phyloP scores from a whole-genome alignment of 2,888 invertebrate species.

The Eilema depressum region DNA sequence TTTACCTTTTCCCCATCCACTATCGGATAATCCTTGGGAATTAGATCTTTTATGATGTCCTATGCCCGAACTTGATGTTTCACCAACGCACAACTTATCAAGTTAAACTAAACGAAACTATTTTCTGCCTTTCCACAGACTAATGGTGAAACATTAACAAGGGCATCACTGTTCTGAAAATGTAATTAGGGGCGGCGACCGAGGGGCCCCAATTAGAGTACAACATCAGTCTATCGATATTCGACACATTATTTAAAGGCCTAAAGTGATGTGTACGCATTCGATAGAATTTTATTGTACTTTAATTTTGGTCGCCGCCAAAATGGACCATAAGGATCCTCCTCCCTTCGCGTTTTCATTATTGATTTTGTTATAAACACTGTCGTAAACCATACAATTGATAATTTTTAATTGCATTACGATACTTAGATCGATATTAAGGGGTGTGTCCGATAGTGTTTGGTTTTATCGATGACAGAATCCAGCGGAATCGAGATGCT shows the following conservation, averaged over 20 bases:
- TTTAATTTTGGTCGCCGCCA: conserved; percentile 77
- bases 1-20: conserved; percentile 68
- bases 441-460: conserved; percentile 83
- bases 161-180: conserved; percentile 61
- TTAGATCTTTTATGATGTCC: conserved; percentile 71
- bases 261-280: conserved; percentile 82
- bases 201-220: conserved; percentile 79
- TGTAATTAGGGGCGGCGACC: conserved; percentile 77
- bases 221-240: conserved; percentile 74
- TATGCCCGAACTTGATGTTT: conserved; percentile 68
- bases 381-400: conserved; percentile 69
- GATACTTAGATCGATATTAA: conserved; percentile 67
- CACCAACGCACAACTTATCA: conserved; percentile 37
- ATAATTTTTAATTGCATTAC: conserved; percentile 71
- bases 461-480: conserved; percentile 69
- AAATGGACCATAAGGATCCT: conserved; percentile 73
- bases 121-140: neutral
- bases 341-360: conserved; percentile 62
- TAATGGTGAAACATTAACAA: conserved; percentile 63
- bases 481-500: conserved; percentile 61
- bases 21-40: conserved; percentile 72
- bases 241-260: conserved; percentile 82
- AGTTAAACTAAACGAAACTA: conserved; percentile 26
- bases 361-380: conserved; percentile 57
- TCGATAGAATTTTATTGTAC: conserved; percentile 74